Evolutionary conservation across 2,797 vertebrate species (phyloP).

Genomic region (Rhinogobio ventralis): DNA sequence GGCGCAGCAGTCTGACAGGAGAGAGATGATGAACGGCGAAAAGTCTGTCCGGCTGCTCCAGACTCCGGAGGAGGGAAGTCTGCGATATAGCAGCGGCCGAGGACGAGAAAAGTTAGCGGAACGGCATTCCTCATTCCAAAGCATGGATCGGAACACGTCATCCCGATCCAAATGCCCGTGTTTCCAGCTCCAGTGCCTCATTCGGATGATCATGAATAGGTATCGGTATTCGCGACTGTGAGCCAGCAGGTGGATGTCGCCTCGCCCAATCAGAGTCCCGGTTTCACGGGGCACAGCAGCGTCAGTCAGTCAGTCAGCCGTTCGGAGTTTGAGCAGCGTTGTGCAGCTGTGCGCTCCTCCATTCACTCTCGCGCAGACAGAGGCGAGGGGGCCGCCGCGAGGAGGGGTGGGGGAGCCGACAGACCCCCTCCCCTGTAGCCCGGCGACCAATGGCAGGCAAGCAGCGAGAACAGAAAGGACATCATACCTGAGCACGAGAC

Average conservation of each 20-base stretch:
- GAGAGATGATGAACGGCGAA: constrained; percentile 32
- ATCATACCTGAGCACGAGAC: constrained; percentile 82
- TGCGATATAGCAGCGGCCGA: constrained; percentile 12
- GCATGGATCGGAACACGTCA: constrained; percentile 35
- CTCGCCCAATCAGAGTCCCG: constrained; percentile 55
- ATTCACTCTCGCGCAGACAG: constrained; percentile 71
- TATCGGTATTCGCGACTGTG: constrained; percentile 31
- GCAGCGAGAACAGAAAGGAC: constrained; percentile 63
- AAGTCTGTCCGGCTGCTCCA: constrained; percentile 46
- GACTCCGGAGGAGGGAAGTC: constrained; percentile 12
- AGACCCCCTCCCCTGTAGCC: constrained; percentile 68
- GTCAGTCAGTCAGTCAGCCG: constrained; percentile 46
- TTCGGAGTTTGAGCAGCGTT: constrained; percentile 73
- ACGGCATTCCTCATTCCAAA: constrained; percentile 45
- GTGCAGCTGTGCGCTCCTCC: constrained; percentile 79
- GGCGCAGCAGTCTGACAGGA: constrained; percentile 47
- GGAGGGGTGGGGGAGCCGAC: constrained; percentile 56
- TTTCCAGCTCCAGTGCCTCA: constrained; percentile 26
- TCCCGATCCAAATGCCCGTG: constrained; percentile 31
- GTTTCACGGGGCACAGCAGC: constrained; percentile 41
- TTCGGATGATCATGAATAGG: constrained; percentile 39
- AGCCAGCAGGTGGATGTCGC: constrained; percentile 61
- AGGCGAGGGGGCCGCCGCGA: constrained; percentile 50
- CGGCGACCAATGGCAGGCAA: constrained; percentile 67
- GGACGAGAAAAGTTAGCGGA: constrained; percentile 44